Evolutionary conservation across 2,888 invertebrate genomes (phyloP).

Genomic region (Apodemia hepburni): DNA sequence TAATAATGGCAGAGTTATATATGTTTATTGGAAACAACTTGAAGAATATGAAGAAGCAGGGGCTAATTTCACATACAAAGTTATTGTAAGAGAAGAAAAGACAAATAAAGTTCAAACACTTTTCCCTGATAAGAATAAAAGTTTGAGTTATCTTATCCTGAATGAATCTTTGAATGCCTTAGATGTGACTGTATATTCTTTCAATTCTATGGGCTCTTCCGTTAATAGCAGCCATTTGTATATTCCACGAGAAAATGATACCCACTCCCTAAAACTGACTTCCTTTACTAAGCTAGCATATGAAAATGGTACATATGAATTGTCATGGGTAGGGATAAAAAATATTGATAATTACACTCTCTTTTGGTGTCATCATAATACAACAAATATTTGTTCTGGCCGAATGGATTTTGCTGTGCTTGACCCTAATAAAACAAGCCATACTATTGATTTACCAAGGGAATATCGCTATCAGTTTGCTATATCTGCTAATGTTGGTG

Average conservation of each 20-base stretch:
- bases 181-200: slow-evolving; percentile 80
- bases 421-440: slow-evolving; percentile 56
- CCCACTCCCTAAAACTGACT: slow-evolving; percentile 62
- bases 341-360: slow-evolving; percentile 85
- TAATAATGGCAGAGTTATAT: slow-evolving; percentile 79
- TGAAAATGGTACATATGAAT: slow-evolving; percentile 83
- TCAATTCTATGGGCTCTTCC: slow-evolving; percentile 81
- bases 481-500: slow-evolving; percentile 86
- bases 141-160: slow-evolving; percentile 81
- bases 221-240: slow-evolving; percentile 76
- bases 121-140: slow-evolving; percentile 73
- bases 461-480: slow-evolving; percentile 87
- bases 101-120: slow-evolving; percentile 46
- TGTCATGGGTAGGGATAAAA: slow-evolving; percentile 80
- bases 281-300: slow-evolving; percentile 87
- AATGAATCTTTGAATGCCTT: slow-evolving; percentile 64
- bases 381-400: slow-evolving; percentile 75
- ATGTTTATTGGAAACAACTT: slow-evolving; percentile 90
- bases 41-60: slow-evolving; percentile 86
- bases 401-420: slow-evolving; percentile 66
- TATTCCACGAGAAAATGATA: slow-evolving; percentile 79
- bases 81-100: slow-evolving; percentile 58
- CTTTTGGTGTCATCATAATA: slow-evolving; percentile 85
- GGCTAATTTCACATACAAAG: slow-evolving; percentile 84
- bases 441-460: slow-evolving; percentile 81